These are phyloP conservation scores for Phenganax marumi DNA, from an alignment of 92 coral and sea anemone species.

Conservation along the genomic window DNA sequence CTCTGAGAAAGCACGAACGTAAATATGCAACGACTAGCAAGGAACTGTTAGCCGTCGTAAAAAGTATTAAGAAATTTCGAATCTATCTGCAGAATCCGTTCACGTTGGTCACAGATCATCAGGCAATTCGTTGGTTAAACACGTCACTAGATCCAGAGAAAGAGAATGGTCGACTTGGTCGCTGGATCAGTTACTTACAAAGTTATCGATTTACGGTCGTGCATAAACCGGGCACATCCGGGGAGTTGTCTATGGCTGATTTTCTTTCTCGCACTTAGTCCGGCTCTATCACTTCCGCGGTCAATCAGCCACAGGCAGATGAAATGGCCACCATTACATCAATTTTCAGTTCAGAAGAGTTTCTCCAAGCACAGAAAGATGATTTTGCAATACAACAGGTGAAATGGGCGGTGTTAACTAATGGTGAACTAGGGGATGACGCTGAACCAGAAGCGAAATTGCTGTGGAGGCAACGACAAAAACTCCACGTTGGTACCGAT, in stretches of 20 bases:
- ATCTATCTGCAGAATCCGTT: constrained; percentile 16
- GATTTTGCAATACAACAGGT: constrained; percentile 15
- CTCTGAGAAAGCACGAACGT: constrained; percentile 27
- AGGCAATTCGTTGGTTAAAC: constrained; percentile 14
- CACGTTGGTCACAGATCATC: constrained; percentile 21
- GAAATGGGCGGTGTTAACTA: neutral
- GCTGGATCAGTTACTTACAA: constrained; percentile 24
- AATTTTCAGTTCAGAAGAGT: constrained; percentile 17
- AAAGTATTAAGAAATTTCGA: neutral
- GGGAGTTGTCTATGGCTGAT: constrained; percentile 23
- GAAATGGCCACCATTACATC: constrained; percentile 20
- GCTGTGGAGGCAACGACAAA: constrained; percentile 22
- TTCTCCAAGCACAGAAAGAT: constrained; percentile 11
- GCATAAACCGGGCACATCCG: neutral
- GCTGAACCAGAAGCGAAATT: constrained; percentile 5
- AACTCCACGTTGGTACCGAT: constrained; percentile 12
- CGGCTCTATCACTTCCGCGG: constrained; percentile 6
- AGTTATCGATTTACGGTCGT: constrained; percentile 23
- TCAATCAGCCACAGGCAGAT: constrained; percentile 7
- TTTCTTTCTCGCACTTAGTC: neutral
- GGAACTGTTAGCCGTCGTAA: constrained; percentile 1
- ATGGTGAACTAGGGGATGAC: neutral
- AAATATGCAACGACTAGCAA: constrained; percentile 15
- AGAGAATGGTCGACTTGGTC: constrained; percentile 25
- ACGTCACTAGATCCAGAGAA: constrained; percentile 2